Base-by-base conservation (phyloP, 2,113 vertebrate species). In the Illadopsis cleaveri region DNA sequence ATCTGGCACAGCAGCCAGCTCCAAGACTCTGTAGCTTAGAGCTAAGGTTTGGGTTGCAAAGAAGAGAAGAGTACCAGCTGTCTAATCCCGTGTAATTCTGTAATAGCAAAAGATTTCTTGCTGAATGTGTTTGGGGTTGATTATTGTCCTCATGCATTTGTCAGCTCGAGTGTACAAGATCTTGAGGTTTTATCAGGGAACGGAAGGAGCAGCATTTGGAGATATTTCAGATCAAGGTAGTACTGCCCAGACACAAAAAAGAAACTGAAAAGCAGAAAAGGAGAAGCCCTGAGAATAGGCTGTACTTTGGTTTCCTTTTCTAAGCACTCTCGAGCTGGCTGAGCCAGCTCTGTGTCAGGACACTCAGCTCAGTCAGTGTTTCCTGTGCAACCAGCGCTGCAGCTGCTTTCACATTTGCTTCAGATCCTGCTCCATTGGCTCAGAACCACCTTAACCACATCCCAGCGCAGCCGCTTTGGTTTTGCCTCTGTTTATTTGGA, bases 1-100 rank as follows among this genome's bases (percentile, higher is more conserved):
- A 82, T 54, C 87, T 95, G 93, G 86, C 90, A 85, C 75, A 54
- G 90, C 89, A 90, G n/a, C 82, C 78, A 42, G 66, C 68, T 66
- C 62, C 35, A 58, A 90, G 72, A 80, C 58, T 82, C 65, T 0
- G 1, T 93, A 85, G 77, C 94, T 95, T 47, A 65, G 71, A 95
- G 95, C 93, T 54, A 94, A 57, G 61, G 66, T 56, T 89, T 87
- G 87, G 50, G 18, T 69, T 42, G 73, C 56, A 57, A 87, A 77
- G 60, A 18, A 50, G 27, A 82, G 62, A 57, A 50, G 4, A 57
- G 33, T 53, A 82, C 50, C 4, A 23, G 11, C 45, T 79, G 86
- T 53, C 73, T 72, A 85, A 91, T 61, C 53, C 91, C n/a, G 12
- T n/a, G 37, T 50, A 56, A 65, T 76, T 72, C 75, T 70, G 12